These are phyloP conservation scores for Pelecanus crispus DNA, from an alignment of 2,113 vertebrate species.

Conservation along the genomic window DNA sequence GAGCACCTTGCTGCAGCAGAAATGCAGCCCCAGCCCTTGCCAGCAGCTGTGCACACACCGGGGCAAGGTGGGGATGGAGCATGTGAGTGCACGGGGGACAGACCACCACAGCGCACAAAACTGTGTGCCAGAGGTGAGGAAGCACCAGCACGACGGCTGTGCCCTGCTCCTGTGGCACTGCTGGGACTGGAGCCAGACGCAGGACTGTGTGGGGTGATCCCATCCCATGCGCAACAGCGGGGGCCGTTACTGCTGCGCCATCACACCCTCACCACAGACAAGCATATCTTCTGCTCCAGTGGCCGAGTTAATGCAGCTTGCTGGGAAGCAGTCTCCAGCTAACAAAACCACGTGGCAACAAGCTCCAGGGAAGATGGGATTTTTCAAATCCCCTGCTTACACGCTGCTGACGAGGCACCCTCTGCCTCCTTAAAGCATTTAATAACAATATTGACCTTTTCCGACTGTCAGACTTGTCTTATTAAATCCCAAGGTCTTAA, in stretches of 20 bases:
- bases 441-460: constrained; percentile 63
- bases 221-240: background rate
- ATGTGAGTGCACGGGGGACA: fast-evolving
- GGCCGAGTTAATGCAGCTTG: fast-evolving
- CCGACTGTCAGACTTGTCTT: constrained; percentile 38
- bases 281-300: background rate
- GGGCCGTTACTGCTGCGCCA: fast-evolving
- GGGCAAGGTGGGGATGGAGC: fast-evolving
- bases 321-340: background rate
- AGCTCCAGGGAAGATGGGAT: background rate
- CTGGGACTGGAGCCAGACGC: background rate
- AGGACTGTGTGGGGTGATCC: background rate
- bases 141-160: background rate
- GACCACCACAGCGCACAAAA: background rate
- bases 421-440: constrained; percentile 31
- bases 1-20: background rate
- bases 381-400: background rate
- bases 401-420: background rate
- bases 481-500: constrained; percentile 61
- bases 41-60: fast-evolving
- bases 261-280: background rate
- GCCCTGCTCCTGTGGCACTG: background rate
- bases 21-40: background rate
- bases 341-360: background rate
- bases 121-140: background rate